These are phyloP conservation scores for Diarsia dahlii DNA, from an alignment of 2,888 invertebrate species.

Conservation along the genomic window DNA sequence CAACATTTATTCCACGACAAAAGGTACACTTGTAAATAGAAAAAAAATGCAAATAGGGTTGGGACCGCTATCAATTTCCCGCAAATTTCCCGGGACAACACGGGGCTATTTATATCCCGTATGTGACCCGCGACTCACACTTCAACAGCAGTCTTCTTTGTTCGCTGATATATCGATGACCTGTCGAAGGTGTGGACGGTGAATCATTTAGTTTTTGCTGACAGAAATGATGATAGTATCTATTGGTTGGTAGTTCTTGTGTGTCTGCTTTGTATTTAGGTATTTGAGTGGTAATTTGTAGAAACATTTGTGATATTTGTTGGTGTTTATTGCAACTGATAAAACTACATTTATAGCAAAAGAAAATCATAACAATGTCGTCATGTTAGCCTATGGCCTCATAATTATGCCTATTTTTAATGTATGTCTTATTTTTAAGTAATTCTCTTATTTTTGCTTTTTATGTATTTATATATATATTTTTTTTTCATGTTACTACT, in stretches of 20 bases:
- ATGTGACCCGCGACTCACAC: slow-evolving; percentile 79
- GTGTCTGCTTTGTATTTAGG: not conserved
- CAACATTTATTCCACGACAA: slow-evolving; percentile 60
- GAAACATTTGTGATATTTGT: not conserved
- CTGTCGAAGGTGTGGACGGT: slow-evolving; percentile 75
- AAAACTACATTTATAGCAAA: too few species aligned
- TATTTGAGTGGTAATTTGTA: not conserved
- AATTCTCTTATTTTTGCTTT: too few species aligned
- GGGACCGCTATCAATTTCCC: slow-evolving; percentile 78
- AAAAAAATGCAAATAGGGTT: slow-evolving; percentile 73
- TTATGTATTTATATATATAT: too few species aligned
- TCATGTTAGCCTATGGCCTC: too few species aligned
- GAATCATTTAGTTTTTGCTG: slow-evolving; percentile 71
- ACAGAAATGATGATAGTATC: slow-evolving; percentile 47
- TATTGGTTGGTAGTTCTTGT: slow-evolving; percentile 19
- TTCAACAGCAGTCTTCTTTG: slow-evolving; percentile 77
- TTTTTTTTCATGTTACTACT: too few species aligned
- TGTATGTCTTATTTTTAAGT: too few species aligned
- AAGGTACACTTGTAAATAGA: slow-evolving; percentile 74
- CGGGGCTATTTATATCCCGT: slow-evolving; percentile 74
- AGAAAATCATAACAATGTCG: too few species aligned
- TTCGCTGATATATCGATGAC: slow-evolving; percentile 75
- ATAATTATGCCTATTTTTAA: too few species aligned
- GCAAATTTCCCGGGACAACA: slow-evolving; percentile 70
- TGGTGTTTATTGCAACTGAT: too few species aligned